Base-by-base conservation (phyloP, 2,797 vertebrate species). In the Myotis daubentonii region DNA sequence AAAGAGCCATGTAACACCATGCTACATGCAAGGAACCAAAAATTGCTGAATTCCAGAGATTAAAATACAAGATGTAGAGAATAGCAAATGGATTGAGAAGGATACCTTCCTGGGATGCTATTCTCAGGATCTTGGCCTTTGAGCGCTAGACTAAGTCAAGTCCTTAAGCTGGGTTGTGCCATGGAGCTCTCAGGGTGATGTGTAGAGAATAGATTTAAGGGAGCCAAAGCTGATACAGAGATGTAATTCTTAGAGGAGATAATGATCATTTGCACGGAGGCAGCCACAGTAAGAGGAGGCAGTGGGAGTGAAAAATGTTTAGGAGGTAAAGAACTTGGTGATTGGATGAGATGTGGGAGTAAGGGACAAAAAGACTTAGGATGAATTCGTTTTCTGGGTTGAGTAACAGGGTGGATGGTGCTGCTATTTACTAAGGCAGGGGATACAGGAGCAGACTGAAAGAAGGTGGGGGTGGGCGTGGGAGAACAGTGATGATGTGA, bases 61-160 rank as follows among this genome's bases (percentile, higher is more conserved):
- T 51, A 93, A 55, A 20, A 62, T 30, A 41, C 2, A 65, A 74
- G 84, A 60, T 20, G 25, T 20, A 15, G 11, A 62, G 5, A 68
- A 55, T 6, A 30, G n/a, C n/a, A 83, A 55, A 5, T n/a, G 23
- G 62, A 19, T 20, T n/a, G 17, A 70, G n/a, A 68, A 28, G 47
- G 25, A 12, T 13, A 8, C 4, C 9, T 1, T 71, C 1, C 0
- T 28, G 8, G 9, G 30, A 82, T 5, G 8, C 25, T 55, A 1
- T 82, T 47, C 9, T n/a, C 28, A 74, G 1, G 17, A 78, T 10
- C 3, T 28, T 74, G 17, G 2, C 1, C 6, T 91, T 68, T 51
- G 74, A 38, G 10, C 53, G 36, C 30, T 3, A 57, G 82, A 49
- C 3, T 19, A 47, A 75, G 8, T 55, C 12, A 68, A 23, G 19